Evolutionary conservation across 2,888 invertebrate species (phyloP).

Genomic region (Polydrusus tereticollis): DNA sequence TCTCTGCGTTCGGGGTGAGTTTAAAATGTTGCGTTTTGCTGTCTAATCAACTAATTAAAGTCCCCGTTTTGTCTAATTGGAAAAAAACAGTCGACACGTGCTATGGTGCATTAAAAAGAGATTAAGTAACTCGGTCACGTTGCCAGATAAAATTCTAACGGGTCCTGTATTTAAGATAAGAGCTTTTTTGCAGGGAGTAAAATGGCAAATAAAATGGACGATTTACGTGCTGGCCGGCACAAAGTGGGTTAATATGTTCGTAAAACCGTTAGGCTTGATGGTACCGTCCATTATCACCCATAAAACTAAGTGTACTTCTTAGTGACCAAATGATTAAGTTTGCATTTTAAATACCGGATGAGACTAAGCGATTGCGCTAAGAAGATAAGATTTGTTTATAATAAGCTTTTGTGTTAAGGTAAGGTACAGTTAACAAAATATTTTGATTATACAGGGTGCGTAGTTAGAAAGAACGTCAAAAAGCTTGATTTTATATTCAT

Average conservation of each 20-base stretch:
- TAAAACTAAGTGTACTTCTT: not conserved
- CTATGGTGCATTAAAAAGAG: not conserved
- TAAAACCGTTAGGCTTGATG: not conserved
- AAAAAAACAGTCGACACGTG: not conserved
- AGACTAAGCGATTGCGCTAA: no score
- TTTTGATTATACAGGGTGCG: no score
- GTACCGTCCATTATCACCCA: not conserved
- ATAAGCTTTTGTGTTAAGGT: no score
- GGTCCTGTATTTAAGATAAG: not conserved
- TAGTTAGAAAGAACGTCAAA: no score
- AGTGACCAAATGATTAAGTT: no score
- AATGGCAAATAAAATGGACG: not conserved
- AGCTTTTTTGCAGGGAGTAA: not conserved
- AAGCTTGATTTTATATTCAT: no score
- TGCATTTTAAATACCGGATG: no score
- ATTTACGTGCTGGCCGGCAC: not conserved
- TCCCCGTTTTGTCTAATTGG: not conserved
- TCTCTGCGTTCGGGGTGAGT: constrained; percentile 96
- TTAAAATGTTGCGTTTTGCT: not conserved
- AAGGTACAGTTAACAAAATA: no score
- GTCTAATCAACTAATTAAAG: not conserved
- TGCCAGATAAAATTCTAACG: not conserved
- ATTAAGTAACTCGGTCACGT: not conserved
- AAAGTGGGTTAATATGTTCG: not conserved
- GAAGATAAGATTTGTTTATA: no score